Base-by-base conservation (phyloP, 2,113 vertebrate genomes). In the Carettochelys insculpta region DNA sequence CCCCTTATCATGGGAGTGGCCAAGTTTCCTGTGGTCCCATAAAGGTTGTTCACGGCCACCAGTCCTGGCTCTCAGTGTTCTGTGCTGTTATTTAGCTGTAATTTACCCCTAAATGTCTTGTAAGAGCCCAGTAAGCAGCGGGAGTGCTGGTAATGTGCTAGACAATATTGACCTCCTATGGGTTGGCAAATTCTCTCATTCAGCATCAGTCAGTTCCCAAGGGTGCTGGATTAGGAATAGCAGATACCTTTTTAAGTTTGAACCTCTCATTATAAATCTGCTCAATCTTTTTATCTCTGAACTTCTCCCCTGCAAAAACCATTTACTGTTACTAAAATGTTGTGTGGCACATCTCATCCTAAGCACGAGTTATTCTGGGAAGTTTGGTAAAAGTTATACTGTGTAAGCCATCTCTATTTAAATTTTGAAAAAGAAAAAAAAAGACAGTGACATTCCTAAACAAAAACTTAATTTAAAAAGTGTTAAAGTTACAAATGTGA, bases 391-490 rank as follows among this genome's bases (percentile, higher is more conserved):
- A 84, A 88, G 86, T 31, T 4, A 54, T 51, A n/a, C 54, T 76
- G 78, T 87, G 54, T 10, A 88, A 86, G n/a, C 80, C 3, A 68
- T 54, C 82, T 84, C 53, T 86, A 68, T 51, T 73, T 71, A 86
- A 89, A 54, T 76, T 14, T 48, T 73, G 90, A 5, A 90, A 86
- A 47, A 50, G 73, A 65, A n/a, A 65, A n/a, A 65, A 65, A n/a
- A 65, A n/a, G 34, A 65, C 58, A 65, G 8, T 65, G 58, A n/a
- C n/a, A 65, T 65, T 65, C 16, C 58, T 65, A 65, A 65, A 65
- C 79, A 83, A 87, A 91, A 90, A 47, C 58, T 11, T 73, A 83
- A 25, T 91, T 93, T 73, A 24, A 73, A 73, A 73, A 73, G 83
- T 12, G 85, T 89, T 68, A 65, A 19, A 16, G 8, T n/a, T 29